These are phyloP conservation scores for Siphonodentalium dalli DNA, from an alignment of 2,888 invertebrate genomes.

Conservation along the genomic window DNA sequence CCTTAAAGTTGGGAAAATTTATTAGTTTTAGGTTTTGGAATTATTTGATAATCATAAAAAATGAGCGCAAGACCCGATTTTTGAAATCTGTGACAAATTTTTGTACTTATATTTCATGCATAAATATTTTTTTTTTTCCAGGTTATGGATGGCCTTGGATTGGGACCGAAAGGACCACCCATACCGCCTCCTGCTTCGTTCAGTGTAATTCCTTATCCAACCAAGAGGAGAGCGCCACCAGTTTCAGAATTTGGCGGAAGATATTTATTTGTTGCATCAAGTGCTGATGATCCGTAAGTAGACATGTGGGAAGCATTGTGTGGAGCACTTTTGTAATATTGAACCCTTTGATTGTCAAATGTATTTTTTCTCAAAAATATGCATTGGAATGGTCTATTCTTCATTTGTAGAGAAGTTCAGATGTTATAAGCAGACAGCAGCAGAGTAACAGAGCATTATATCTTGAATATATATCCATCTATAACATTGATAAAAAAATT, in stretches of 20 bases:
- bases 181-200: constrained; percentile 64
- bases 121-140: constrained; percentile 26
- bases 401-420: too few relatives aligned
- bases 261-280: constrained; percentile 61
- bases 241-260: constrained; percentile 59
- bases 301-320: background rate
- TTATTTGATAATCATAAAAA: background rate
- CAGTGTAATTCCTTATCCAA: constrained; percentile 63
- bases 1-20: too few relatives aligned
- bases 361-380: too few relatives aligned
- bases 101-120: too few relatives aligned
- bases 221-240: constrained; percentile 60
- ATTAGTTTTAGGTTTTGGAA: too few relatives aligned
- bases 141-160: constrained; percentile 65
- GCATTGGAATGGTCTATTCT: too few relatives aligned
- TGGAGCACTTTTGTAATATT: too few relatives aligned
- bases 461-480: too few relatives aligned
- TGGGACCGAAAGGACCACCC: constrained; percentile 63
- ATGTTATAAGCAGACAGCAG: too few relatives aligned
- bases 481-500: too few relatives aligned
- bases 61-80: background rate
- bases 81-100: background rate
- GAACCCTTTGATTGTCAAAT: too few relatives aligned
- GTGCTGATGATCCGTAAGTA: constrained; percentile 64
- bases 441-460: too few relatives aligned